phyloP scores from a whole-genome alignment of 2,888 invertebrate genomes.

The Tenthredo scrophulariae region DNA sequence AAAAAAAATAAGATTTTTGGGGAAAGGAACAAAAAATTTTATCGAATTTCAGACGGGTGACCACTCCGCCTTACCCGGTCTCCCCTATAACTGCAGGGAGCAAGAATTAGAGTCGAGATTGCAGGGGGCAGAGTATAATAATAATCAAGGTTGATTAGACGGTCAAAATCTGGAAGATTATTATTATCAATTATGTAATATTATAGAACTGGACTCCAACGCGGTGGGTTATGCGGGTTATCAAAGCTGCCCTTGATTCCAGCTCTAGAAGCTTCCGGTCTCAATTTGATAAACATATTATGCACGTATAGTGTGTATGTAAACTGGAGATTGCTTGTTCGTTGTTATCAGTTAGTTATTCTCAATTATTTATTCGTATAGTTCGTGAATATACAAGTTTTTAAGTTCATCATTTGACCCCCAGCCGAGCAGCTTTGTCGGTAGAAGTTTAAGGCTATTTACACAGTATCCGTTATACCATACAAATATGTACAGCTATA shows the following conservation, averaged over 20 bases:
- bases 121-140: neutral
- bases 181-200: conserved; percentile 21
- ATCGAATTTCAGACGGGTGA: too few species aligned
- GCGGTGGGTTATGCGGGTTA: conserved; percentile 23
- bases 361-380: neutral
- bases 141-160: conserved; percentile 11
- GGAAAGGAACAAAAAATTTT: too few species aligned
- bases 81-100: neutral
- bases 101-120: neutral
- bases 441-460: neutral
- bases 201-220: neutral
- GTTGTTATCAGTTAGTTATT: neutral
- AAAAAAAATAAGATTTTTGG: too few species aligned
- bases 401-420: neutral
- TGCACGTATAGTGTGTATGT: neutral
- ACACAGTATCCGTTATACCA: neutral
- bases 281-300: conserved; percentile 18
- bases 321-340: neutral
- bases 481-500: neutral
- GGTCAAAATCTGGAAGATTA: neutral
- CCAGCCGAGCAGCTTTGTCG: conserved; percentile 5
- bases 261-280: conserved; percentile 7
- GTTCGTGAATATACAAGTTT: neutral
- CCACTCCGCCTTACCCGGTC: too few species aligned
- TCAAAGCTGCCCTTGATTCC: conserved; percentile 23